Evolutionary conservation across 2,113 vertebrate genomes (phyloP).

Genomic region (Oriolus oriolus): DNA sequence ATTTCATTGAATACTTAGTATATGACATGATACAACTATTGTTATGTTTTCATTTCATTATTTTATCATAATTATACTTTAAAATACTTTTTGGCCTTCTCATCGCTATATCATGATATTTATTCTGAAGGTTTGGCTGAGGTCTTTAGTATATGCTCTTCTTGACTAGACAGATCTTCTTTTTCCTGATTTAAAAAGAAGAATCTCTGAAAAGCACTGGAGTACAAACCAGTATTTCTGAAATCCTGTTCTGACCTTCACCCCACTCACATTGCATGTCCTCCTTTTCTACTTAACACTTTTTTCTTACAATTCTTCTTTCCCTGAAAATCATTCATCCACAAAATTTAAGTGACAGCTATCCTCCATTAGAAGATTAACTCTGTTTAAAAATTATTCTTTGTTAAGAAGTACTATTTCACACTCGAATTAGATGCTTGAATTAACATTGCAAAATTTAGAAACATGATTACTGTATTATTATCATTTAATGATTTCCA

Average conservation of each 20-base stretch:
- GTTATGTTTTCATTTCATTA: neutral
- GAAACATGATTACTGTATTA: conserved; percentile 41
- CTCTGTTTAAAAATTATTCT: conserved; percentile 33
- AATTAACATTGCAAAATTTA: conserved; percentile 62
- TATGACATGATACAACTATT: neutral
- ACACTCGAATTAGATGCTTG: conserved; percentile 38
- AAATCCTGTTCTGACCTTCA: conserved; percentile 24
- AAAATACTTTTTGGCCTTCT: neutral
- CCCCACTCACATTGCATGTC: neutral
- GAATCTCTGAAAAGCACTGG: neutral
- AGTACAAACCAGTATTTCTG: neutral
- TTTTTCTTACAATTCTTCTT: conserved; percentile 6
- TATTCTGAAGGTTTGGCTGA: neutral
- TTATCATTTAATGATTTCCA: conserved; percentile 59
- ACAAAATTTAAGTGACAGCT: conserved; percentile 45
- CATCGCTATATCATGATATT: neutral
- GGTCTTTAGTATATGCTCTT: neutral
- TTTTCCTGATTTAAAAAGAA: neutral
- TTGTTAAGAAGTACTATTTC: conserved; percentile 18
- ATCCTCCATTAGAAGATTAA: conserved; percentile 53
- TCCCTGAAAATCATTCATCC: neutral
- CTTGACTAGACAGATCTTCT: neutral
- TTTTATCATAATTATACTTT: neutral
- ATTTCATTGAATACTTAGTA: neutral
- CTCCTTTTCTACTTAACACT: neutral